These are phyloP conservation scores for Thereuonema tuberculata DNA, from an alignment of 1,140 invertebrate species.

Conservation along the genomic window DNA sequence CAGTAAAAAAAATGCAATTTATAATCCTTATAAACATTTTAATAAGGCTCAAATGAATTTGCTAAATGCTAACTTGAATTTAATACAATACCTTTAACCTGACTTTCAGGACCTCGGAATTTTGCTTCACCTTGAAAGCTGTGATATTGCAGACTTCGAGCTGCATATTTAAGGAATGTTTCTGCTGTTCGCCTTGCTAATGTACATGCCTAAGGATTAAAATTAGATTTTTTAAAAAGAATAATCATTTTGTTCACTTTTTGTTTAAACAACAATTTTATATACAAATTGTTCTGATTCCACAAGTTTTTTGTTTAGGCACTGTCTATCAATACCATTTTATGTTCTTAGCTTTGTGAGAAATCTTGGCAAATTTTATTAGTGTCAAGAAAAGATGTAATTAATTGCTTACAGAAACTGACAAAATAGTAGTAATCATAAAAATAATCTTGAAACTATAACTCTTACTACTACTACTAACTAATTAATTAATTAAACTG, in stretches of 20 bases:
- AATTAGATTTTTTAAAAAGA: neutral
- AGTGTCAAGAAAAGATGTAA: too few species aligned
- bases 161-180: conserved; percentile 89
- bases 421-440: too few species aligned
- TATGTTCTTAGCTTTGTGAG: too few species aligned
- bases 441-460: too few species aligned
- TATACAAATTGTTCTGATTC: neutral
- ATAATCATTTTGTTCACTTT: neutral
- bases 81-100: conserved; percentile 47
- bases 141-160: conserved; percentile 74
- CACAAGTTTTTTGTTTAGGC: too few species aligned
- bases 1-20: neutral
- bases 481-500: too few species aligned
- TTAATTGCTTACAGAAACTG: too few species aligned
- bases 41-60: neutral
- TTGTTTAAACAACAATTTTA: conserved; percentile 1
- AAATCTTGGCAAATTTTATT: too few species aligned
- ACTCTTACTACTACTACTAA: too few species aligned
- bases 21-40: neutral
- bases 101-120: conserved; percentile 45
- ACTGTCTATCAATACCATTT: too few species aligned
- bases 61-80: neutral
- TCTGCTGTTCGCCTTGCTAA: conserved; percentile 85
- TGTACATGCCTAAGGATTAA: conserved; percentile 50
- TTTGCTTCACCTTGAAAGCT: conserved; percentile 54